phyloP scores from a whole-genome alignment of 2,113 vertebrate genomes.

The Cyprinus carpio region DNA sequence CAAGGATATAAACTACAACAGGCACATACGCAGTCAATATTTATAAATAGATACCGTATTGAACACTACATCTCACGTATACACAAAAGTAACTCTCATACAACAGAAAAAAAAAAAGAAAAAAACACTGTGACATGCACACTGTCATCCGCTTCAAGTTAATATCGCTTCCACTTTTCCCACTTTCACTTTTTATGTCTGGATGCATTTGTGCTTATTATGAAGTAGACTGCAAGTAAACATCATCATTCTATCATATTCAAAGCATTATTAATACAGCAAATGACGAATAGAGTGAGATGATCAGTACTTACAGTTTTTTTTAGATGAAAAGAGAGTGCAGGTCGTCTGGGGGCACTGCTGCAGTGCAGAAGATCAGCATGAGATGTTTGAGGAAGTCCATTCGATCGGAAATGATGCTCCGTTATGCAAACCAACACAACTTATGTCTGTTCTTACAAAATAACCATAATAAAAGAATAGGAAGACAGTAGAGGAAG shows the following conservation, averaged over 20 bases:
- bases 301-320: not conserved
- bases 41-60: not conserved
- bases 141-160: not conserved
- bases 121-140: not conserved
- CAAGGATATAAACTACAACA: constrained; percentile 17
- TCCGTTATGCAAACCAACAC: not conserved
- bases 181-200: not conserved
- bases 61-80: not conserved
- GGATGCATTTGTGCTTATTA: not conserved
- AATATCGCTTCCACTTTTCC: constrained; percentile 1
- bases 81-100: not conserved
- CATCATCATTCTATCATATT: no score
- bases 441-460: not conserved
- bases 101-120: not conserved
- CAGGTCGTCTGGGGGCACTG: not conserved
- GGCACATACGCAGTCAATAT: not conserved
- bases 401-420: not conserved
- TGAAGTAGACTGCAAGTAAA: not conserved
- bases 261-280: not conserved
- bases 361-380: not conserved
- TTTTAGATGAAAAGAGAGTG: not conserved
- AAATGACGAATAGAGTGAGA: not conserved
- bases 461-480: not conserved
- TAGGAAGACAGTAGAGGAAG: not conserved
- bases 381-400: constrained; percentile 22